Conservation (phyloP, 1,140 invertebrate genomes). For the Metopolophium dirhodum region DNA sequence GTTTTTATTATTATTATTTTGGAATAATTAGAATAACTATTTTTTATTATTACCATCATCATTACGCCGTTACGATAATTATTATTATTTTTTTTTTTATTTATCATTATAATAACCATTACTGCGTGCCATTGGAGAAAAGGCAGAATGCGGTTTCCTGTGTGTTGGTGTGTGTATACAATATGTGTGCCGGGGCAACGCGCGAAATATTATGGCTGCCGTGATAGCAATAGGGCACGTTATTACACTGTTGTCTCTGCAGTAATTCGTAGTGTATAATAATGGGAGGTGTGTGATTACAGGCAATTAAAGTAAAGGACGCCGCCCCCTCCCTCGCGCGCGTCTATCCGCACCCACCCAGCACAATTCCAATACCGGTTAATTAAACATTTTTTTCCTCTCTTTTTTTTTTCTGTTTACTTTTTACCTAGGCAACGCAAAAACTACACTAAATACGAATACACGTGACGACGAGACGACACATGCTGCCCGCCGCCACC, state of each 20-base stretch:
- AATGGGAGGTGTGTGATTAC: constrained; percentile 46
- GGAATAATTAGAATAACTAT: constrained; percentile 60
- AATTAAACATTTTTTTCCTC: constrained; percentile 36
- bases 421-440: constrained; percentile 15
- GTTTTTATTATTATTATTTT: constrained; percentile 59
- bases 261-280: constrained; percentile 1
- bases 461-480: background rate
- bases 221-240: constrained; percentile 43
- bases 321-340: background rate
- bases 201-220: constrained; percentile 39
- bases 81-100: constrained; percentile 10
- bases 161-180: background rate
- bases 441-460: background rate
- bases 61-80: background rate
- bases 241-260: constrained; percentile 29
- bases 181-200: background rate
- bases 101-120: background rate
- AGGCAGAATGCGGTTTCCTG: constrained; percentile 31
- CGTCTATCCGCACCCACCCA: background rate
- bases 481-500: background rate
- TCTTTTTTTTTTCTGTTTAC: background rate
- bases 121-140: constrained; percentile 52
- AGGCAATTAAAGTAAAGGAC: constrained; percentile 43
- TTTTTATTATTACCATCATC: background rate
- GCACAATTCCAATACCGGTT: constrained; percentile 31